Evolutionary conservation across 2,113 vertebrate species (phyloP), one percentile per base, ranked within the genome.

Genomic region (Blennius ocellaris): DNA sequence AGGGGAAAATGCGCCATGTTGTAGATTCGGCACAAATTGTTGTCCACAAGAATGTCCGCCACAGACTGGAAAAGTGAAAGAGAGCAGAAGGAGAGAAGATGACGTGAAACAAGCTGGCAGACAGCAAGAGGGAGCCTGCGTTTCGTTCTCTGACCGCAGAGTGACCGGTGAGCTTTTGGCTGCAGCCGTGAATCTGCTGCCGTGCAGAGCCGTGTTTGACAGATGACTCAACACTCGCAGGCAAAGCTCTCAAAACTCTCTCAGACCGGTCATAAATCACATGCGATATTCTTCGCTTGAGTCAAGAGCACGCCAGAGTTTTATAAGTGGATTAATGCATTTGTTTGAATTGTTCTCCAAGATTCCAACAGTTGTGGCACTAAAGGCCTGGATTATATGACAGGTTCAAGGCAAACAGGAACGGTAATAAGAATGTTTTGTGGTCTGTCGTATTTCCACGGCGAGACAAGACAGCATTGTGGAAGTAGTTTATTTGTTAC

Each of bases 161-260:
- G 68, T 69, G 73, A 84, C 81, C 52, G 37, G 38, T 4, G 6
- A 53, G 64, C 62, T 59, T 59, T 53, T 69, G 74, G 78, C 67
- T 38, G 37, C 68, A 21, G 69, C 36, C 12, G 0, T 16, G 37
- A 69, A 59, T 62, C 17, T 30, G 43, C 58, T 56, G 58, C 51
- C 1, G 37, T 17, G n/a, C 5, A 1, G 11, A 76, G 72, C 51
- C 16, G 37, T 74, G 74, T 84, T 62, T 86, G 85, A 87, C 85
- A 82, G 60, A 84, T 70, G 66, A 81, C 69, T 82, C 76, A 71
- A 54, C 72, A 62, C 48, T 69, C 30, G 11, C 64, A 82, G 58
- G 76, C 60, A 68, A 69, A 58, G 52, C 69, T 63, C 58, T 82
- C 43, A 30, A 57, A 68, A 71, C 51, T 69, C 59, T 39, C 54